Base-by-base conservation (phyloP, 2,888 invertebrate genomes). In the Gymnoscelis rufifasciata region DNA sequence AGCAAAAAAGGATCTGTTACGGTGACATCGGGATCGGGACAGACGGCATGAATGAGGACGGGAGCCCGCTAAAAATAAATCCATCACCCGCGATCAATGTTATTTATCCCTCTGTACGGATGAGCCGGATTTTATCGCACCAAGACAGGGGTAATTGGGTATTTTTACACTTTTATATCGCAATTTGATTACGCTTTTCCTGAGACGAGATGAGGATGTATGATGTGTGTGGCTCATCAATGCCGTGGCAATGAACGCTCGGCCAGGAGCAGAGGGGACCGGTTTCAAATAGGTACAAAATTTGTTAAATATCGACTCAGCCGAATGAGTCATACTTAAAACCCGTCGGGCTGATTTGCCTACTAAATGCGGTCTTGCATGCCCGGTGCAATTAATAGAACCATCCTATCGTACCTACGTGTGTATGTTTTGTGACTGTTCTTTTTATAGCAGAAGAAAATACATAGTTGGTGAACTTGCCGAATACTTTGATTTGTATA, bases 161-260 rank as follows among this genome's bases (percentile, higher is more conserved):
- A 35, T 35, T 28, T 38, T 36, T 26, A 31, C 23, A 15, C 28
- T 44, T 38, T n/a, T n/a, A n/a, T 51, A 44, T 43, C 24, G 47
- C 19, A 23, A 27, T 38, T 40, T 38, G 29, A 35, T 44, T 38
- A 36, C 15, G 38, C 38, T 41, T 41, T 54, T 49, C 39, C 45
- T 49, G 27, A 30, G 26, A 37, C 31, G 40, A 31, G 37, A 41
- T 38, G 29, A 46, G 44, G 51, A 50, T 45, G 45, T 45, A 12
- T 19, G 19, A 5, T 19, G n/a, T 14, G n/a, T 33, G n/a, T 35
- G 43, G 43, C 31, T 38, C 29, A 46, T 43, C 52, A 46, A 54
- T 54, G 63, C 59, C 62, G 63, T 62, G 68, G 62, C 71, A 71
- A 64, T 65, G 66, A 66, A 70, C 70, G 63, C 47, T 57, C 47